A percentile compares a stretch with the other conserved stretches of the same genome.
These are phyloP conservation scores for Notocelia uddmanniana DNA, from an alignment of 2,888 invertebrate genomes.

Conservation along the genomic window DNA sequence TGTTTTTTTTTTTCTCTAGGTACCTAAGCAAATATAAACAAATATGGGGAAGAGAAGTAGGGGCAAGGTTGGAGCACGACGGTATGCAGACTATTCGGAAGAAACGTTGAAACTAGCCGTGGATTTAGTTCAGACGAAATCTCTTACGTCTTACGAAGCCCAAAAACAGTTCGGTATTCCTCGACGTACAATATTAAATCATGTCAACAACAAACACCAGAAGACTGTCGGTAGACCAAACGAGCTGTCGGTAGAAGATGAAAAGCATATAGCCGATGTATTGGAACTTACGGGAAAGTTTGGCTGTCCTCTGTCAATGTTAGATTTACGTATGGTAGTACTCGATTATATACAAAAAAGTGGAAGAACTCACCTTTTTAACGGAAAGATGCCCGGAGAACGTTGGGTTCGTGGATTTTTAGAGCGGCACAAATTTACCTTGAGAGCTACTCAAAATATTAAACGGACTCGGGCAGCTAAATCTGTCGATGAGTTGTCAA, in stretches of 20 bases:
- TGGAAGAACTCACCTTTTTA: too few species aligned
- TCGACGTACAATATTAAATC: not conserved
- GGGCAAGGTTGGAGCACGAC: not conserved
- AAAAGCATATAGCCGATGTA: slow-evolving; percentile 5
- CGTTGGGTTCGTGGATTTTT: slow-evolving; percentile 43
- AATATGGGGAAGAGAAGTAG: not conserved
- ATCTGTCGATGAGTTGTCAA: slow-evolving; percentile 22
- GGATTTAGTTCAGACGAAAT: slow-evolving; percentile 9
- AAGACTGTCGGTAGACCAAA: too few species aligned
- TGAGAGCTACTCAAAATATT: slow-evolving; percentile 36
- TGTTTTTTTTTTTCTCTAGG: too few species aligned
- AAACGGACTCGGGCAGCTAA: slow-evolving; percentile 36
- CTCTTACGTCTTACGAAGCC: slow-evolving; percentile 36
- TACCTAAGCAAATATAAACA: too few species aligned
- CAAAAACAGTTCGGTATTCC: slow-evolving; percentile 49
- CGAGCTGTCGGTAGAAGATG: too few species aligned
- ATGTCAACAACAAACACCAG: too few species aligned
- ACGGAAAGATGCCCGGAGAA: not conserved
- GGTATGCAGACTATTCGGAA: not conserved
- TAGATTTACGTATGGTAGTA: slow-evolving; percentile 48
- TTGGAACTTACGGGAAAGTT: slow-evolving; percentile 46
- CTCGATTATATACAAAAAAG: slow-evolving; percentile 32
- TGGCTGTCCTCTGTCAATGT: slow-evolving; percentile 47
- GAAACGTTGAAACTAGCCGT: slow-evolving; percentile 14
- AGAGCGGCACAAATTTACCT: slow-evolving; percentile 22